Conservation (phyloP, 2,113 vertebrate species). For the Noturus placidus region DNA sequence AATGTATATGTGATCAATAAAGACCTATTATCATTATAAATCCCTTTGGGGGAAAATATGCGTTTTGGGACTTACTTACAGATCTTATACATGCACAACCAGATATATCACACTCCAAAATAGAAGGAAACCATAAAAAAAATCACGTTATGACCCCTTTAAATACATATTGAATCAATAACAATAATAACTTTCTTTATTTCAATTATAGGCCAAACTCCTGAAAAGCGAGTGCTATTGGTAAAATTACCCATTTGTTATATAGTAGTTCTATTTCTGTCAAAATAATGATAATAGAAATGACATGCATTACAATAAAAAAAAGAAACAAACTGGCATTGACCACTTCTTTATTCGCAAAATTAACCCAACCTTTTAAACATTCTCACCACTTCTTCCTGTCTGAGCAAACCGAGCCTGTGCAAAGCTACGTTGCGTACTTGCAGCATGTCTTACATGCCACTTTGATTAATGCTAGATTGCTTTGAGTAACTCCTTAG, state of each 20-base stretch:
- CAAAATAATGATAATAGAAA: not conserved
- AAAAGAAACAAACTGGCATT: not conserved
- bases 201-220: not conserved
- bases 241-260: not conserved
- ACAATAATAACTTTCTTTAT: not conserved
- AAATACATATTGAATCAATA: not conserved
- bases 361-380: not conserved
- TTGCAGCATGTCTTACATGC: constrained; percentile 8
- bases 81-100: no score
- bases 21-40: no score
- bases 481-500: constrained; percentile 5
- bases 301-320: constrained; percentile 6
- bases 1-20: no score
- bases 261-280: not conserved
- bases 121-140: no score
- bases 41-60: no score
- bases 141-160: no score
- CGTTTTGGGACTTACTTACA: no score
- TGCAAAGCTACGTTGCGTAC: constrained; percentile 3
- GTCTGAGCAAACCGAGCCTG: not conserved
- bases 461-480: constrained; percentile 17
- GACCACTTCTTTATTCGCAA: not conserved
- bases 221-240: not conserved
- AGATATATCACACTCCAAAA: no score
- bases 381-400: not conserved